Base-by-base conservation (phyloP, 2,888 invertebrate species). In the Crocallis elinguaria region DNA sequence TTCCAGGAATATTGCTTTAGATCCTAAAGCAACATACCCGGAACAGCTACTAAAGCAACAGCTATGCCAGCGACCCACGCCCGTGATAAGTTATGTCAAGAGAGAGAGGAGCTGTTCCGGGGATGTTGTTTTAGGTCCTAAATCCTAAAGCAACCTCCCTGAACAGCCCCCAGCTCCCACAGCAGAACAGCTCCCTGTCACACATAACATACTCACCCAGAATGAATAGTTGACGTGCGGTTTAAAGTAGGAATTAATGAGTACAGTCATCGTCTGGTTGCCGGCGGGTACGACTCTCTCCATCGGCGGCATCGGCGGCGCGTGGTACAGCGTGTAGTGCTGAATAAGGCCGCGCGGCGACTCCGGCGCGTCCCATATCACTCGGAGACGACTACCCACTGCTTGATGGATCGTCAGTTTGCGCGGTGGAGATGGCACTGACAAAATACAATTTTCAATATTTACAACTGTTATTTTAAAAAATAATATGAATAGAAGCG, bases 351-450 rank as follows among this genome's bases (percentile, higher is more conserved):
- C 96, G 55, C 94, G 94, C 0, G 95, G 93, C 21, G 85, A 71
- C 1, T 79, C 74, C 0, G 97, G 96, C 7, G 93, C 85, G 57
- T 93, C 92, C 97, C 97, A 97, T 0, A 92, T 82, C 0, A 96
- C 88, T 59, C 93, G 87, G 11, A 96, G 92, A n/a, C 94, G 79
- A 2, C 82, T 83, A 0, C 94, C 94, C 64, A 94, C 93, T 57
- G 92, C 84, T 73, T 96, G 96, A 0, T 86, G 87, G 0, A 94
- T 94, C 0, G 92, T 92, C 0, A 97, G 83, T 44, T 94, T 93
- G 54, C 89, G 85, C 0, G 97, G 96, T n/a, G 93, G 92, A 3
- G 93, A 93, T 0, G 97, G 96, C 2, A 93, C 93, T 92, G 84
- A 8, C 35, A 43, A 38, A 5, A 29, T 4, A 12, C 3, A 25